Percentiles rank a stretch among this genome's conserved stretches.
These are phyloP conservation scores for Vulpes vulpes DNA, from an alignment of 2,113 vertebrate genomes.

Conservation along the genomic window DNA sequence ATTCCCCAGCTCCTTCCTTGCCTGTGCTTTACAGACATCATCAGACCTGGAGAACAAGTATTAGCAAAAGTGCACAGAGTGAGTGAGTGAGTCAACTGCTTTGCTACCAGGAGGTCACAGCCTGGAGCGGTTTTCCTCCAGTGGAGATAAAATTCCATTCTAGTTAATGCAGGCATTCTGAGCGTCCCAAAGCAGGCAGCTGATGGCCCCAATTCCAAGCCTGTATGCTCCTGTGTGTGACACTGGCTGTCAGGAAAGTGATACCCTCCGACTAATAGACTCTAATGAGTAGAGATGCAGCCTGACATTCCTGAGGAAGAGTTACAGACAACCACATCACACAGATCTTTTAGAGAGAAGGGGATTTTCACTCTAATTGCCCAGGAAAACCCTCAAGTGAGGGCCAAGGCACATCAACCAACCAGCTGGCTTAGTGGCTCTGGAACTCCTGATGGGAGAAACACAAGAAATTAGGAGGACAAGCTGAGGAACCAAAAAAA, in stretches of 20 bases:
- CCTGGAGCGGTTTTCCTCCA: slow-evolving; percentile 11
- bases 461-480: slow-evolving; percentile 44
- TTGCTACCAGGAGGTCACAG: not conserved
- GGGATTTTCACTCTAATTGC: slow-evolving; percentile 69
- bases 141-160: slow-evolving; percentile 39
- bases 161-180: not conserved
- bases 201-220: not conserved
- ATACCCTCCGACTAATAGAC: slow-evolving; percentile 32
- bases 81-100: not conserved
- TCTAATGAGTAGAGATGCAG: slow-evolving; percentile 46
- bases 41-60: not conserved
- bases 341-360: not conserved
- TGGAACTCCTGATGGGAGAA: not conserved
- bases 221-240: slow-evolving; percentile 15
- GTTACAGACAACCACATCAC: not conserved
- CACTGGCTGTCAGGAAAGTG: slow-evolving; percentile 62
- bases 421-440: slow-evolving; percentile 16
- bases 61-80: not conserved
- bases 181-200: not conserved
- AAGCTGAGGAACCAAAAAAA: not conserved
- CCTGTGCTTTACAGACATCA: not conserved
- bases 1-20: not conserved
- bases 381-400: not conserved
- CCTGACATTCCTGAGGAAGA: slow-evolving; percentile 58
- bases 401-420: not conserved